Evolutionary conservation across 1,140 invertebrate genomes (phyloP), one percentile per base, ranked within the genome.

Genomic region (Drosophila bifasciata): DNA sequence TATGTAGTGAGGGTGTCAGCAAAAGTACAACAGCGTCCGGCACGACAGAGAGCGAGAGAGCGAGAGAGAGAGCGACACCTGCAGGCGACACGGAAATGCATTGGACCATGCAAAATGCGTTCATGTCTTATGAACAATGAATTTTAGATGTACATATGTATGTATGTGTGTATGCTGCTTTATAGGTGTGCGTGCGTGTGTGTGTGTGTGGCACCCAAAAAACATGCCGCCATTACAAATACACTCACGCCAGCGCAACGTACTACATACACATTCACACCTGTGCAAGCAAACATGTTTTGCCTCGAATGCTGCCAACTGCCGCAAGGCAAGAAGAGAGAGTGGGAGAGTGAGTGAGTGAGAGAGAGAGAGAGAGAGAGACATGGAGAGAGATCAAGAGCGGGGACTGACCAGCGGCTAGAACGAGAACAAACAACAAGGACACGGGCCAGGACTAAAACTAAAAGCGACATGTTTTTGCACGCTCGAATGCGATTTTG

Each of bases 401-500:
- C 45, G 58, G 8, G 17, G 48, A 28, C 28, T 53, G 53, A 51
- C 72, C 72, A 64, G 59, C 62, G 59, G 59, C 48, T 45, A 66
- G 44, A 53, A 73, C 43, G 67, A 76, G 71, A 69, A 63, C 76
- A 86, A 85, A 86, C 81, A 86, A 81, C 77, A 80, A 74, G 68
- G 58, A 86, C 76, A 85, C 63, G 83, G 83, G 76, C 32, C 64
- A 48, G 68, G 58, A 76, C 61, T 73, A 62, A 86, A 85, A 85
- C 81, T 85, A 85, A 85, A 85, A 85, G 81, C 80, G 76, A 53
- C 80, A 85, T 85, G 80, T 85, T 85, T 85, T 85, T 85, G 76
- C 57, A 85, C 73, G 80, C 76, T 73, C 57, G 45, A 70, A 79
- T 85, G 80, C 81, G 57, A 70, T 60, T 76, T 75, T 66, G 57